Base-by-base conservation (phyloP, 1,140 invertebrate genomes). In the Delia radicum region DNA sequence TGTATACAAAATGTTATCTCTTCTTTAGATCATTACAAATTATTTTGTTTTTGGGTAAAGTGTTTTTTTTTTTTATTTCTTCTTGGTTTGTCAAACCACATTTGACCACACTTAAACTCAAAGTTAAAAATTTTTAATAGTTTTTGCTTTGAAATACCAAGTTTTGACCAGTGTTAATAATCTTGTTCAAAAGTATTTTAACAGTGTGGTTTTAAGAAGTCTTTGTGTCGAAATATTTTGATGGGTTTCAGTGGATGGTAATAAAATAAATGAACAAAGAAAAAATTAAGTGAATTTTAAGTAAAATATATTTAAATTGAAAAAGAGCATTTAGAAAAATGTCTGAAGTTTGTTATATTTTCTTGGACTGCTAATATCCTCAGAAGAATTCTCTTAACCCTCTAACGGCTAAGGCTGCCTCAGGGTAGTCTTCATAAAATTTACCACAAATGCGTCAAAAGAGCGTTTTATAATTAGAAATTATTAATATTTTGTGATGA, bases 141-240 rank as follows among this genome's bases (percentile, higher is more conserved):
- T 55, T 55, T 55, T 55, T 8, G n/a, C 24, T 55, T 55, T n/a
- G 18, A 18, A 55, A 8, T 55, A 55, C 18, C 48, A 55, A 55
- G 48, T 55, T 55, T 21, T 55, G 48, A 55, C 48, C 48, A 55
- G 48, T 55, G 48, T 55, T 55, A 55, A 55, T 55, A 55, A 55
- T 55, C 48, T 55, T 55, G n/a, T 55, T 2, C 1, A 55, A 21
- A 7, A 5, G 48, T 55, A 55, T 55, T 55, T 55, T 55, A 55
- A 55, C 24, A 55, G 48, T 55, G 48, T 55, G 48, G 48, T 55
- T 55, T 18, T 2, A n/a, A 18, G 8, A 21, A 10, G 8, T 55
- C 18, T 2, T 55, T 3, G n/a, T 24, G 48, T 55, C 48, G 48
- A 55, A 55, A 55, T 55, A 55, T 55, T 55, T 55, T 55, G 48